Base-by-base conservation (phyloP, 92 coral and sea anemone genomes). In the Muricea muricata region DNA sequence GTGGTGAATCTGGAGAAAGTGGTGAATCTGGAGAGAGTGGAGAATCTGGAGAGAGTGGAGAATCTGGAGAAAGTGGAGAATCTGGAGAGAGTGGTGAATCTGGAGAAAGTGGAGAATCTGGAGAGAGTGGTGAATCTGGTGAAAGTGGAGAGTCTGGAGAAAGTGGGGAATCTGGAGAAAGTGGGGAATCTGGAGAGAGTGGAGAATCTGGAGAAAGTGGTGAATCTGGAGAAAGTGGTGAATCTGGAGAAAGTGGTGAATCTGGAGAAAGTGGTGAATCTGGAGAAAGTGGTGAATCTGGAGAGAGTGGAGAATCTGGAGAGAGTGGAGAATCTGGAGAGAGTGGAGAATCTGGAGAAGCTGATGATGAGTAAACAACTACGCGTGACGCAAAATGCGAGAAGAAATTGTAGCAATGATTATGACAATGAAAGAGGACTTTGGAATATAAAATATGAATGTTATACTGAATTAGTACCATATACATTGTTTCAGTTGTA, bases 181-280 rank as follows among this genome's bases (percentile, higher is more conserved):
- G 79, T 46, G 79, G 79, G 3, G 79, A 73, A 1, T 24, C 52
- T 28, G 76, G 54, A 3, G 76, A 70, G 6, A 70, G 65, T 29
- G 80, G 75, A 5, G 78, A 69, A 21, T 45, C 58, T 13, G 80
- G 75, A 17, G 86, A 82, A 10, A 54, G 74, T 14, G 85, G 71
- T 0, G 88, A 83, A 2, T 45, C 80, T 4, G 89, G 80, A 4
- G 92, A 89, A 3, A 75, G 55, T 50, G 72, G 78, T 1, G 89
- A 85, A 5, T 37, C 83, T 20, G 89, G 60, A 0, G 89, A 85
- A 13, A 63, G 75, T 46, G 85, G 71, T 8, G 84, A 73, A 7
- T 41, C 82, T 40, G 87, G 73, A 0, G 79, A 87, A 48, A 68
- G 85, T 42, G 77, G 34, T 23, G 89, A 77, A 50, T 47, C 66